Evolutionary conservation across 2,113 vertebrate genomes (phyloP).

Genomic region (Calidris pugnax): DNA sequence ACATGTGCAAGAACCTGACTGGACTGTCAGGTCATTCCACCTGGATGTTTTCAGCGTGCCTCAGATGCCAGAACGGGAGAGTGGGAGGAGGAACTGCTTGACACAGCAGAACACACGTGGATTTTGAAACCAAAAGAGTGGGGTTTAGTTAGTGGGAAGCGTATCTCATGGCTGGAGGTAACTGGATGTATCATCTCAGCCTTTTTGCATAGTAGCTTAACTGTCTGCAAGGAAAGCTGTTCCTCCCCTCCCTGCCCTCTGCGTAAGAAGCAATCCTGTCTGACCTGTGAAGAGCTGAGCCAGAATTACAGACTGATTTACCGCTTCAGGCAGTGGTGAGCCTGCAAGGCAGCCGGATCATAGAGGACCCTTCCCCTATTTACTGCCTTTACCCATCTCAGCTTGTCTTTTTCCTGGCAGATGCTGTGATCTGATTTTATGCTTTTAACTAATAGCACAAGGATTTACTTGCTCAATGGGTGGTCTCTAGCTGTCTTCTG

Average conservation of each 20-base stretch:
- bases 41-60: background rate
- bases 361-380: background rate
- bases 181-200: background rate
- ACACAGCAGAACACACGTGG: background rate
- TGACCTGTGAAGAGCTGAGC: background rate
- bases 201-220: background rate
- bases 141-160: background rate
- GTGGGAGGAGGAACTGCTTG: background rate
- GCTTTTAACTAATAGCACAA: conserved; percentile 4
- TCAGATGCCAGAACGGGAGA: background rate
- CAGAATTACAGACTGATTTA: background rate
- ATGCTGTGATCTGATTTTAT: conserved; percentile 22
- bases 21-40: background rate
- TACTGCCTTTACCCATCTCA: background rate
- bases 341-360: background rate
- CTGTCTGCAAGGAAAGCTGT: background rate
- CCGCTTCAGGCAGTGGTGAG: background rate
- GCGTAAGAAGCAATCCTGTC: background rate
- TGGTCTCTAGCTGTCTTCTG: background rate
- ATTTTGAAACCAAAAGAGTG: background rate
- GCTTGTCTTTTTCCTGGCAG: background rate
- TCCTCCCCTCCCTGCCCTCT: background rate
- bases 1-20: background rate
- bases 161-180: background rate
- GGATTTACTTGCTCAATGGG: background rate